A percentile compares a stretch with the other conserved stretches of the same genome.
These are phyloP conservation scores for Athalia cordata DNA, from an alignment of 2,888 invertebrate species.

Conservation along the genomic window DNA sequence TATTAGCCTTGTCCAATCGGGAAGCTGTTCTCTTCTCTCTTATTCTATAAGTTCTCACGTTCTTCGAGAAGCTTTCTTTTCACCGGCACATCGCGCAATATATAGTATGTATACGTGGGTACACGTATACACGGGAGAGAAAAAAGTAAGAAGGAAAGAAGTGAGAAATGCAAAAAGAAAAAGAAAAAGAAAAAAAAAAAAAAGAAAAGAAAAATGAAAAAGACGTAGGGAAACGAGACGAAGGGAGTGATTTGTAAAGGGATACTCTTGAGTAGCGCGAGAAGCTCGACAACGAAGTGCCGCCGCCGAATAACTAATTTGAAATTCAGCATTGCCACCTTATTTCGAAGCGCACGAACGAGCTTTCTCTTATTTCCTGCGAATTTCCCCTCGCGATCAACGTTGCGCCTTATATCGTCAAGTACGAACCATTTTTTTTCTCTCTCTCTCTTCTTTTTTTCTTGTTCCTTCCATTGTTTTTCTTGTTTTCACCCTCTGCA, in stretches of 20 bases:
- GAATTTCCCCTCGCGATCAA: slow-evolving; percentile 25
- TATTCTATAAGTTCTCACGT: background rate
- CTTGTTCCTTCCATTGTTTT: no score
- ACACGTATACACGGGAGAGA: slow-evolving; percentile 20
- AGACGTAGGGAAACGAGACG: background rate
- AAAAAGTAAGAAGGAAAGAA: background rate
- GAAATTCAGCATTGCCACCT: slow-evolving; percentile 63
- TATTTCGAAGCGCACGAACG: slow-evolving; percentile 63
- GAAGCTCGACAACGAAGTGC: background rate
- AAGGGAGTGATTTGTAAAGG: slow-evolving; percentile 32
- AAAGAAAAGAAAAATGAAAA: background rate
- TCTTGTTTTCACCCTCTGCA: background rate
- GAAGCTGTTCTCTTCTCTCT: slow-evolving; percentile 12
- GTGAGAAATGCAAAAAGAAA: background rate
- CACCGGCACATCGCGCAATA: slow-evolving; percentile 35
- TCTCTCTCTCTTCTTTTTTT: background rate
- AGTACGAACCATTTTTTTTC: slow-evolving; percentile 7
- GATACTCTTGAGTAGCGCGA: slow-evolving; percentile 34
- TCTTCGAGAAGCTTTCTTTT: slow-evolving; percentile 40
- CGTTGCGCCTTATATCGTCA: background rate
- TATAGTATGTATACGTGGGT: no score
- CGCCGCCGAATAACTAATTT: slow-evolving; percentile 54
- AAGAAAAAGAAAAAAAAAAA: background rate
- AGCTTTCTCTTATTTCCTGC: slow-evolving; percentile 53
- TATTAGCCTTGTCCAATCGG: slow-evolving; percentile 11